These are phyloP conservation scores for Portevinia maculata DNA, from an alignment of 2,888 invertebrate species.

Conservation along the genomic window DNA sequence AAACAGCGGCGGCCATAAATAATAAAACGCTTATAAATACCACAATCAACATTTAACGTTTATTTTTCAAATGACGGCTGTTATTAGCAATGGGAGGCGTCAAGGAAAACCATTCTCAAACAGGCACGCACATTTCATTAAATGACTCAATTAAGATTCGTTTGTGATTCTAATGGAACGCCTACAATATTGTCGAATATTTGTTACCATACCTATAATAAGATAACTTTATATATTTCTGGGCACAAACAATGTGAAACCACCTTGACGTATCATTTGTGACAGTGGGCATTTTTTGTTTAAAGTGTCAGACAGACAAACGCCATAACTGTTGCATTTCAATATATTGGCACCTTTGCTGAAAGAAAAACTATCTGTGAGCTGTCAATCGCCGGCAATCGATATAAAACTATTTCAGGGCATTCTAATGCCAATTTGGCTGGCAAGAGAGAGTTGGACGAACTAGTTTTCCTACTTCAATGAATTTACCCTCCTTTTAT, in stretches of 20 bases:
- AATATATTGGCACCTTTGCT: slow-evolving; percentile 36
- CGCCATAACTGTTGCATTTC: neutral
- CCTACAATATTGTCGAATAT: slow-evolving; percentile 35
- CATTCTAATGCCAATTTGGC: slow-evolving; percentile 58
- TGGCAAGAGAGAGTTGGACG: slow-evolving; percentile 45
- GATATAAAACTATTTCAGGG: slow-evolving; percentile 13
- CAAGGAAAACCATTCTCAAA: slow-evolving; percentile 4
- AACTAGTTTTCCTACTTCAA: slow-evolving; percentile 52
- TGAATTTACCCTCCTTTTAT: slow-evolving; percentile 63
- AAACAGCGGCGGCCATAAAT: slow-evolving; percentile 45
- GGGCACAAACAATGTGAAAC: slow-evolving; percentile 33
- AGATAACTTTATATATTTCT: slow-evolving; percentile 46
- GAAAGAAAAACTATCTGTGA: slow-evolving; percentile 35
- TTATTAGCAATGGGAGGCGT: slow-evolving; percentile 44
- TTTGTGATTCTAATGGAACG: slow-evolving; percentile 63
- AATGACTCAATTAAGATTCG: slow-evolving; percentile 68
- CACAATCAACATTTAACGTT: slow-evolving; percentile 58
- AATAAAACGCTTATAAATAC: slow-evolving; percentile 55
- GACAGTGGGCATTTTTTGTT: slow-evolving; percentile 1
- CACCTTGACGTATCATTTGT: slow-evolving; percentile 11
- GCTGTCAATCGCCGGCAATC: slow-evolving; percentile 52
- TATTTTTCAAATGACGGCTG: slow-evolving; percentile 44
- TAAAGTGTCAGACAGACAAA: slow-evolving; percentile 2
- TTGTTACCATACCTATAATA: slow-evolving; percentile 16
- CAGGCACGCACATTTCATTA: neutral